Evolutionary conservation across 2,888 invertebrate species (phyloP).

Genomic region (Melinaea menophilus): DNA sequence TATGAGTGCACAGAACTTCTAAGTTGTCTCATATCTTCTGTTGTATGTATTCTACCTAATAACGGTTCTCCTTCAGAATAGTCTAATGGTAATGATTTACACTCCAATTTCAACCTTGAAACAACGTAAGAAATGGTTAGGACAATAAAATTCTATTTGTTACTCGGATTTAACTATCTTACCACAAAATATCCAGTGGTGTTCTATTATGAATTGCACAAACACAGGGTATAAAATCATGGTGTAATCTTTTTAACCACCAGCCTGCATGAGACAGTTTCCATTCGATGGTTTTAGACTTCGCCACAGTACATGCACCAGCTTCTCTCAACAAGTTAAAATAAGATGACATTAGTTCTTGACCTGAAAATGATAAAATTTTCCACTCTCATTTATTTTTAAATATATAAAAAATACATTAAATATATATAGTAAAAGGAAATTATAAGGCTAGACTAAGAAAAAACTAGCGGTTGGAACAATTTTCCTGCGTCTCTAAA

Average conservation of each 20-base stretch:
- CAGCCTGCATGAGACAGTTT: conserved; percentile 63
- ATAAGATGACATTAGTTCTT: conserved; percentile 69
- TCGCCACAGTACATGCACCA: conserved; percentile 50
- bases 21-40: conserved; percentile 46
- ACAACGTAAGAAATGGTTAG: conserved; percentile 15
- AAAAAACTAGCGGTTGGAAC: too few relatives aligned
- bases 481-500: too few relatives aligned
- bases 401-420: background rate
- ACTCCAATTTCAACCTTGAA: conserved; percentile 40
- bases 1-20: conserved; percentile 40
- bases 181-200: conserved; percentile 62
- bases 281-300: conserved; percentile 69
- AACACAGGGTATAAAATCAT: conserved; percentile 54
- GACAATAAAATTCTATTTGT: conserved; percentile 9
- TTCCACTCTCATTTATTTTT: conserved; percentile 2
- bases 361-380: conserved; percentile 51
- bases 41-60: conserved; percentile 38
- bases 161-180: conserved; percentile 15
- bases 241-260: conserved; percentile 56
- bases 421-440: too few relatives aligned
- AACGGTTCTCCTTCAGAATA: conserved; percentile 30
- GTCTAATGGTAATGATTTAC: conserved; percentile 25
- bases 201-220: conserved; percentile 59
- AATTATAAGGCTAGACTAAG: too few relatives aligned
- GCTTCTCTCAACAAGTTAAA: conserved; percentile 59